Base-by-base conservation (phyloP, 2,797 vertebrate genomes). In the Myotis myotis region DNA sequence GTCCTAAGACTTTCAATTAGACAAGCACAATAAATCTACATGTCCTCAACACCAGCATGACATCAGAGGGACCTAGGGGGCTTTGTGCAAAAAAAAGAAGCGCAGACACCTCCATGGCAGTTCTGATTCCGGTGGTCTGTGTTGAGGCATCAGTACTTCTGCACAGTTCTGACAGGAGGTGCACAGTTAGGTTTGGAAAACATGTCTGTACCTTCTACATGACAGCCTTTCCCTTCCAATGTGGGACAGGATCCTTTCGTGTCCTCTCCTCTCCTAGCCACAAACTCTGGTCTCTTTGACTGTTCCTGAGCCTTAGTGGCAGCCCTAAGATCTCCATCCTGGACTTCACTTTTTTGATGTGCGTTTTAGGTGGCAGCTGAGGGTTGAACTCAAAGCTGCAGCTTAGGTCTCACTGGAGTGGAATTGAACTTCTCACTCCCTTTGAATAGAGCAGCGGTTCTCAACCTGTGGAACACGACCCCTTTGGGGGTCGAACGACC, bases 61-160 rank as follows among this genome's bases (percentile, higher is more conserved):
- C 11, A 23, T 70, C 30, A 38, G 22, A 33, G 22, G 36, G 33
- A 66, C 23, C 36, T 30, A 44, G 41, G 47, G 60, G 62, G 51
- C 6, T 76, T 33, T 23, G 6, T 47, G 53, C 5, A 47, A 30
- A 60, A 49, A 60, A 25, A 3, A 25, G 23, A 5, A 57, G n/a
- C 25, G 5, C 12, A 53, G 0, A 0, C 15, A n/a, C 2, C 20
- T 8, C 4, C 20, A 16, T 3, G 17, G 44, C 72, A 11, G 36
- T 19, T 76, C 13, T 36, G 28, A 55, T 64, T 90, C 25, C 16
- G 11, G 5, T 13, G 9, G 36, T 78, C 49, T 55, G 33, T 17
- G 5, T 5, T 47, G 75, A 92, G 36, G 44, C 10, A 11, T 4
- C 5, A 1, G 1, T 53, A 36, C 75, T 71, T 92, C 11, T 36